These are phyloP conservation scores for Sebastes itinus DNA, from an alignment of 2,797 vertebrate genomes.

Conservation along the genomic window DNA sequence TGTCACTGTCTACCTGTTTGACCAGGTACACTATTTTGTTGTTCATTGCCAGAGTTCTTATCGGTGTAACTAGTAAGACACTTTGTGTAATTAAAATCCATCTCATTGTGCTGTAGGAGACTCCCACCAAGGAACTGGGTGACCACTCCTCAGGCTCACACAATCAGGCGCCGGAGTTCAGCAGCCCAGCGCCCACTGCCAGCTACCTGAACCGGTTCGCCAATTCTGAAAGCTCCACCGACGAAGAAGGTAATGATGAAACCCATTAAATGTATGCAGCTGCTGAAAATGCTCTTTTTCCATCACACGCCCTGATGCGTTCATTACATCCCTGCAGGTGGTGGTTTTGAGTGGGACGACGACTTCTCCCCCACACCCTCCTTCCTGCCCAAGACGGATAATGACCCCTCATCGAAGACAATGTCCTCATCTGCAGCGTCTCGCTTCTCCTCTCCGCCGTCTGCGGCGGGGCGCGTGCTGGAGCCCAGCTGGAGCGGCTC, in stretches of 20 bases:
- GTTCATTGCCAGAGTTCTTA: not conserved
- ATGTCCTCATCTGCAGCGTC: conserved; percentile 68
- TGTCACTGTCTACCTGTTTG: conserved; percentile 98
- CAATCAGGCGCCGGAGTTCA: conserved; percentile 81
- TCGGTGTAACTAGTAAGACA: not conserved
- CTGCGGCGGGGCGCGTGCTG: conserved; percentile 72
- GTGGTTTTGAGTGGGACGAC: conserved; percentile 98
- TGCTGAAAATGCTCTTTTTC: not conserved
- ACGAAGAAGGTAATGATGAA: conserved; percentile 92
- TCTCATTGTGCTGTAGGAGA: conserved; percentile 84
- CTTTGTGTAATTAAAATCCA: not conserved
- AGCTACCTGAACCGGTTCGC: conserved; percentile 89
- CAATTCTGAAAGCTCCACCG: conserved; percentile 97
- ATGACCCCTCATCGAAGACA: conserved; percentile 78
- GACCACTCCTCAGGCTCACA: conserved; percentile 80
- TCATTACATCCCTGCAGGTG: conserved; percentile 78
- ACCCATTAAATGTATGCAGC: not conserved
- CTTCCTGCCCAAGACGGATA: conserved; percentile 86
- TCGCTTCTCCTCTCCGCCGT: conserved; percentile 88
- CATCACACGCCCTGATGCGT: not conserved
- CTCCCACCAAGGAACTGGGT: conserved; percentile 95
- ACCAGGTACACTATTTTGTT: conserved; percentile 83
- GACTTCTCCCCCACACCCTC: conserved; percentile 91
- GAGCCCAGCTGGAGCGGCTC: conserved; percentile 87
- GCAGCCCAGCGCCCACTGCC: conserved; percentile 75